Evolutionary conservation across 2,888 invertebrate species (phyloP), one percentile per base, ranked within the genome.

Genomic region (Cancer borealis): DNA sequence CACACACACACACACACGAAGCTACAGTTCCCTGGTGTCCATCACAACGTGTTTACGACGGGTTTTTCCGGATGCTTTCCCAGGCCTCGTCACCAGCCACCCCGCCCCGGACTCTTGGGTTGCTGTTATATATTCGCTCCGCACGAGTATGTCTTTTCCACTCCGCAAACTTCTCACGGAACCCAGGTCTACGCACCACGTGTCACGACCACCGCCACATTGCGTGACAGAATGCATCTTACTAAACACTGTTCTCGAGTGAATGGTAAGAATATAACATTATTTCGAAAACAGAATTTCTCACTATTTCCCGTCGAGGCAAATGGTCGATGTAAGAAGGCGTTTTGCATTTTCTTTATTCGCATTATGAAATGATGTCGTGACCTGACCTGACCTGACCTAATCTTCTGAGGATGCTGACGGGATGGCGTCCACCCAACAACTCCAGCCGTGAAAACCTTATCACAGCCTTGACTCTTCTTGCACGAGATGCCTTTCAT

Each of bases 11-110:
- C 49, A 90, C 49, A n/a, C 39, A 26, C 90, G n/a, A 73, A 73
- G 73, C 21, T 73, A 49, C 39, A 39, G 84, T 84, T 84, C 84
- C 84, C 84, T 39, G 84, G 84, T 84, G 84, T 84, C 84, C 39
- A 84, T 84, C 84, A 39, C 84, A 84, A 84, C 84, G 84, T 84
- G 84, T 84, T 84, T 84, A 12, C 10, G 84, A 39, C 84, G 39
- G 39, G 84, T 84, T 84, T 84, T 84, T 84, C 84, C 39, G 8
- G 84, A 84, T 12, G 39, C 84, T 84, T 84, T 84, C 84, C 14
- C 30, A 84, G 39, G 6, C 30, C 84, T 84, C 73, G 26, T 84
- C 84, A 84, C 84, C 84, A 3, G 84, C 39, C 6, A 39, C 39
- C 39, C 30, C 17, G 39, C 12, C 12, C 73, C 73, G 60, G 10